A percentile compares a stretch with the other conserved stretches of the same genome.
These are phyloP conservation scores for Chloebia gouldiae DNA, from an alignment of 2,113 vertebrate species.

Conservation along the genomic window DNA sequence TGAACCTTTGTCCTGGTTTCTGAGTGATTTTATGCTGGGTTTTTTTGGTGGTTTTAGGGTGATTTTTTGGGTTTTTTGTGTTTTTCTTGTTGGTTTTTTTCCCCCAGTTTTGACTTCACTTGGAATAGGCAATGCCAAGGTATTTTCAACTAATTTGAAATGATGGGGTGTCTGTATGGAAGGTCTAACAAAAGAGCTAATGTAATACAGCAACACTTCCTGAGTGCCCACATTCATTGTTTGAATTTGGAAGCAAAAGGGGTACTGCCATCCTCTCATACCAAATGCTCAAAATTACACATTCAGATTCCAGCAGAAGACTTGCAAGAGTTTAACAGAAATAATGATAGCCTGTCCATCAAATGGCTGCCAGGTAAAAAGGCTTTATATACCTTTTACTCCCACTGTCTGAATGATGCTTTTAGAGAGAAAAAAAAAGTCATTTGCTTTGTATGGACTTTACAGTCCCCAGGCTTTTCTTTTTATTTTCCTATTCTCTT, in stretches of 20 bases:
- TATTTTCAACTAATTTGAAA: background rate
- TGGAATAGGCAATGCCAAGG: background rate
- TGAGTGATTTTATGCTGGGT: background rate
- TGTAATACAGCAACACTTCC: background rate
- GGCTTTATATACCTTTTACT: background rate
- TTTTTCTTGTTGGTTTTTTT: background rate
- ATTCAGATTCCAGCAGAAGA: background rate
- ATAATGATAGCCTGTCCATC: background rate
- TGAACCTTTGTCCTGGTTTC: background rate
- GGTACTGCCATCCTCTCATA: background rate
- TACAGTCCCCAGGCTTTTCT: background rate
- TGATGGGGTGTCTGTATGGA: background rate
- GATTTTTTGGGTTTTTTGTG: background rate
- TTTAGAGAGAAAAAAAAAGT: background rate
- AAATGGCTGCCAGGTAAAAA: constrained; percentile 3
- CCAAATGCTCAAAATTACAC: background rate
- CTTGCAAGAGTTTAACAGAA: background rate
- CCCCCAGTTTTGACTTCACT: background rate
- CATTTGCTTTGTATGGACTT: background rate
- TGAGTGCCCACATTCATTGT: background rate
- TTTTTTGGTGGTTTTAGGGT: background rate
- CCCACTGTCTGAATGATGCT: background rate
- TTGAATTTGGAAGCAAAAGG: background rate
- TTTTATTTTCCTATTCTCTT: background rate
- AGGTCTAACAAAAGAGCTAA: background rate